These are phyloP conservation scores for Uria aalge DNA, from an alignment of 2,113 vertebrate genomes.

Conservation along the genomic window DNA sequence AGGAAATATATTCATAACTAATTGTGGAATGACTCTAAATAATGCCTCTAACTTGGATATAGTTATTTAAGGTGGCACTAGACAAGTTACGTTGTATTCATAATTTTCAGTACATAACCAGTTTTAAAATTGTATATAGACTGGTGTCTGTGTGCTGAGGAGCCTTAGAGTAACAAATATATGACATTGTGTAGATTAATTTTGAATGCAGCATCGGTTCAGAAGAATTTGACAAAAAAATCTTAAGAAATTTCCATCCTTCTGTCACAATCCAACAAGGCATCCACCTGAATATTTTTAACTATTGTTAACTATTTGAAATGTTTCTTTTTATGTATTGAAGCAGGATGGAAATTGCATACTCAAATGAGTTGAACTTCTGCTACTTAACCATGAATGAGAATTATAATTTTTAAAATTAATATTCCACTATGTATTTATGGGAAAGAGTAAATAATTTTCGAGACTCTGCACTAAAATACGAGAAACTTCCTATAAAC, in stretches of 20 bases:
- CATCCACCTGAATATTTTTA: not conserved
- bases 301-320: not conserved
- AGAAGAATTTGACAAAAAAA: not conserved
- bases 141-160: not conserved
- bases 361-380: not conserved
- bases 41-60: not conserved
- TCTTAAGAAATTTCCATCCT: not conserved
- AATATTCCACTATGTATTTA: not conserved
- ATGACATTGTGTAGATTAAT: not conserved
- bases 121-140: not conserved
- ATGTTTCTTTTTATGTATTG: not conserved
- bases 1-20: slow-evolving; percentile 58
- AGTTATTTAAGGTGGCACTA: not conserved
- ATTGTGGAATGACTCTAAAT: not conserved
- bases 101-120: not conserved
- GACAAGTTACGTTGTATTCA: not conserved
- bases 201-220: not conserved
- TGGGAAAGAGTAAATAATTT: not conserved
- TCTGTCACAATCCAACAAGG: not conserved
- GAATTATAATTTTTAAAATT: not conserved
- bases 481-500: not conserved
- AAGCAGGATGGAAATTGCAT: not conserved
- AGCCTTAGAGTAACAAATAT: not conserved
- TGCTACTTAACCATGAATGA: not conserved
- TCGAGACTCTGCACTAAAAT: not conserved